These are phyloP conservation scores for Pollachius pollachius DNA, from an alignment of 2,113 vertebrate species.

Conservation along the genomic window DNA sequence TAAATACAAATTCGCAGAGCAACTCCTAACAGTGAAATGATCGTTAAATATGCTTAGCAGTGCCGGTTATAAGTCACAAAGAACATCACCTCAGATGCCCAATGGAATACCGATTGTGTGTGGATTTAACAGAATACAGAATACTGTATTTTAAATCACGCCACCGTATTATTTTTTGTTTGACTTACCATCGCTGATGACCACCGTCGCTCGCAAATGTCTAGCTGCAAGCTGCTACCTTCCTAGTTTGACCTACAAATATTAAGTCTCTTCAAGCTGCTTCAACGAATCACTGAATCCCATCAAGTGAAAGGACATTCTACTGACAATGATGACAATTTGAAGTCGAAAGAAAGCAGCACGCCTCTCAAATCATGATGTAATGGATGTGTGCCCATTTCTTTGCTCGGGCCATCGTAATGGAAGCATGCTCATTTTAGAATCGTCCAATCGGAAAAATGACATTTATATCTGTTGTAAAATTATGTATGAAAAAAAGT, in stretches of 20 bases:
- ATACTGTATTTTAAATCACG: too few relatives aligned
- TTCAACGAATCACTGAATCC: not conserved
- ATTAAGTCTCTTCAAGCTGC: not conserved
- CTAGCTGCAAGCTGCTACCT: not conserved
- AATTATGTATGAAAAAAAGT: constrained; percentile 35
- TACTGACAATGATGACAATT: constrained; percentile 7
- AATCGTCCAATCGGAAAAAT: constrained; percentile 28
- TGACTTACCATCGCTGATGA: not conserved
- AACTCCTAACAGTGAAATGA: too few relatives aligned
- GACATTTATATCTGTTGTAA: constrained; percentile 42
- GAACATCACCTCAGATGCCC: too few relatives aligned
- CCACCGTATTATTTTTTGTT: too few relatives aligned
- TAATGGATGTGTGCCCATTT: not conserved
- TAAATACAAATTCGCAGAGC: too few relatives aligned
- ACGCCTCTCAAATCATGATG: not conserved
- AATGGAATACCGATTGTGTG: too few relatives aligned
- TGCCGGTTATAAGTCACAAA: not conserved
- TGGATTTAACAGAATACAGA: too few relatives aligned
- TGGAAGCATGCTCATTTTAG: constrained; percentile 50
- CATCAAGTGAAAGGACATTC: constrained; percentile 11
- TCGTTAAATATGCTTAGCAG: not conserved
- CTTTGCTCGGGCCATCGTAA: not conserved
- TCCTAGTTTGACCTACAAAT: not conserved
- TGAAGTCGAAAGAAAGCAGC: too few relatives aligned
- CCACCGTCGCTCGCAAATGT: not conserved